These are phyloP conservation scores for Prolemur simus DNA, from an alignment of 2,113 vertebrate species.

Conservation along the genomic window DNA sequence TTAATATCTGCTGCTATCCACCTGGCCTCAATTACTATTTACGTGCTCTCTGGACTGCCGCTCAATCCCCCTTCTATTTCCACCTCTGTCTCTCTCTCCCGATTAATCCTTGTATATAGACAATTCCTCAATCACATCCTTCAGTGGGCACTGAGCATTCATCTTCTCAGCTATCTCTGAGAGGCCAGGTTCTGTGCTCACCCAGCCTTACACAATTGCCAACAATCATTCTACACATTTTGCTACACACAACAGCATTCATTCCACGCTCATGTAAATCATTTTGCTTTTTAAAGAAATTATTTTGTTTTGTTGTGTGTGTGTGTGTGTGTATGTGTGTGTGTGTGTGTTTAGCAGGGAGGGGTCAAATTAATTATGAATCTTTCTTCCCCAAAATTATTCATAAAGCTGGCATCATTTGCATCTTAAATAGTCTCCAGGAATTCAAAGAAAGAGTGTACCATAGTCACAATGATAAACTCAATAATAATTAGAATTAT, in stretches of 20 bases:
- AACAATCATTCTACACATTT: not conserved
- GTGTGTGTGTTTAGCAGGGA: constrained; percentile 24
- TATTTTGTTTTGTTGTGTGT: constrained; percentile 3
- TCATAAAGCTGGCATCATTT: constrained; percentile 77
- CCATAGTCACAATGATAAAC: constrained; percentile 72
- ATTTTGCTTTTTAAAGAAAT: constrained; percentile 32
- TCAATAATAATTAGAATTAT: constrained; percentile 83
- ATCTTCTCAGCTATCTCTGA: not conserved
- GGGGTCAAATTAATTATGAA: constrained; percentile 76
- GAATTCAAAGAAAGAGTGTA: constrained; percentile 77
- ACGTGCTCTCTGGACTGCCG: not conserved
- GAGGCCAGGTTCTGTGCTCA: constrained; percentile 1
- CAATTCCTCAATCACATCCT: not conserved
- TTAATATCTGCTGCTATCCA: not conserved
- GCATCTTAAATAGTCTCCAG: constrained; percentile 77
- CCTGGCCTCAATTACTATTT: not conserved
- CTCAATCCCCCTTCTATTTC: not conserved
- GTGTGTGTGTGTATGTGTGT: not conserved
- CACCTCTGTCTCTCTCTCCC: not conserved
- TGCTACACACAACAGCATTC: not conserved
- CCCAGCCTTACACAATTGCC: not conserved
- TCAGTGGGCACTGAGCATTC: not conserved
- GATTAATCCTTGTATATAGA: not conserved
- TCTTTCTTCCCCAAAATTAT: constrained; percentile 81
- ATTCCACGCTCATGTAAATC: not conserved